These are phyloP conservation scores for Paralvinella palmiformis DNA, from an alignment of 1,140 invertebrate species.

Conservation along the genomic window DNA sequence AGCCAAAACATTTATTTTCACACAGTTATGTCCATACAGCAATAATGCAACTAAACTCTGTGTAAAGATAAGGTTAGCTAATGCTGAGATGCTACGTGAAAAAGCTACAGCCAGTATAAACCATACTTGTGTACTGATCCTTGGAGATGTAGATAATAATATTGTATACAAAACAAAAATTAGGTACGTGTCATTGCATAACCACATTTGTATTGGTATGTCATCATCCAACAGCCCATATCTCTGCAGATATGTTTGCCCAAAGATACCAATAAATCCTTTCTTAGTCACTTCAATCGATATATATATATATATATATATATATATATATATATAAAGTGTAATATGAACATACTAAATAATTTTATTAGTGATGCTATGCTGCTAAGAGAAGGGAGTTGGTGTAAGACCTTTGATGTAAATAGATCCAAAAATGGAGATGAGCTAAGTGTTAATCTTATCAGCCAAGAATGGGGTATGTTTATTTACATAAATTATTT, in stretches of 20 bases:
- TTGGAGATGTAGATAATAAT: constrained; percentile 48
- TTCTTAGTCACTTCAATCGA: no score
- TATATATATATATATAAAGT: not conserved
- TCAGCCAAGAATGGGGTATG: constrained; percentile 48
- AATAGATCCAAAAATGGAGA: constrained; percentile 33
- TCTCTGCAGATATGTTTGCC: no score
- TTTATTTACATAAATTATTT: not conserved
- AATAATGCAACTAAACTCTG: constrained; percentile 28
- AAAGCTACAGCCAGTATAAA: constrained; percentile 18
- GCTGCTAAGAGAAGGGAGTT: constrained; percentile 30
- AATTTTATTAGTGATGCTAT: constrained; percentile 33
- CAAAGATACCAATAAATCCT: no score
- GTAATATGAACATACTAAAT: not conserved
- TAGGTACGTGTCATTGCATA: constrained; percentile 28
- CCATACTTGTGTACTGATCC: constrained; percentile 43
- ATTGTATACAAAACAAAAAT: constrained; percentile 45
- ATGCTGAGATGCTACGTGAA: constrained; percentile 24
- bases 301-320: not conserved
- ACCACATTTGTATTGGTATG: not conserved
- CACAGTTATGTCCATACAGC: constrained; percentile 9
- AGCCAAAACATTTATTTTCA: not conserved
- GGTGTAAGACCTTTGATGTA: constrained; percentile 36
- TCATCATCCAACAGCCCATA: not conserved
- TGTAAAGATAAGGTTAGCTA: constrained; percentile 32
- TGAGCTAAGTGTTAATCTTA: constrained; percentile 39